Conservation (phyloP, 2,113 vertebrate species). For the Coracopsis vasa region DNA sequence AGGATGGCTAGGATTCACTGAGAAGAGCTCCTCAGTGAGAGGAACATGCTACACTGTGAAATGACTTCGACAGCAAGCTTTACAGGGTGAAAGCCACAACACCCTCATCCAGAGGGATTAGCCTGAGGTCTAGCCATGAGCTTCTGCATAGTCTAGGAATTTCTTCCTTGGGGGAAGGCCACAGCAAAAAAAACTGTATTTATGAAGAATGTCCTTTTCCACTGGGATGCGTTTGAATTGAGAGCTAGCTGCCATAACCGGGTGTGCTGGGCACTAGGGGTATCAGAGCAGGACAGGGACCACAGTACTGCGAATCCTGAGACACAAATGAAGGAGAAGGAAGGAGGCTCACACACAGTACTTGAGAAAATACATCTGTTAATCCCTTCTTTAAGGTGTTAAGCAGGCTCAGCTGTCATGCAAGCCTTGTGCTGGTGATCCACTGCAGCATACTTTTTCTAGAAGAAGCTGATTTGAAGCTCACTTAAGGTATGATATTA, state of each 20-base stretch:
- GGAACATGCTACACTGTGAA: background rate
- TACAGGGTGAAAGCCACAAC: background rate
- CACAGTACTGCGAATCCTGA: background rate
- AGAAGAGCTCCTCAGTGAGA: background rate
- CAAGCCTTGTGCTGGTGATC: conserved; percentile 30
- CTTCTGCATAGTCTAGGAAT: background rate
- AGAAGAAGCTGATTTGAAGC: background rate
- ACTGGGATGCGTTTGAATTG: background rate
- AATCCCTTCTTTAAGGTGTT: conserved; percentile 52
- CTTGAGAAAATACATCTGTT: conserved; percentile 25
- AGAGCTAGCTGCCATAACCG: background rate
- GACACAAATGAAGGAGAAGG: background rate
- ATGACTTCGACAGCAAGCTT: conserved; percentile 8
- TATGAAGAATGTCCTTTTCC: background rate
- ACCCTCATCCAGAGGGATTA: conserved; percentile 1
- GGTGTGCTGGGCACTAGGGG: background rate
- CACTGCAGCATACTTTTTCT: background rate
- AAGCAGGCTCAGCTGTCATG: conserved; percentile 47
- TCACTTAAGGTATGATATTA: background rate
- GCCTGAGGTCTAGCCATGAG: background rate
- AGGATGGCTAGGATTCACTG: background rate
- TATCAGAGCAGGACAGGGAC: background rate
- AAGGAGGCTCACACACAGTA: background rate
- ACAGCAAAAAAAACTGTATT: background rate
- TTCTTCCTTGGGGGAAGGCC: background rate